Base-by-base conservation (phyloP, 1,140 invertebrate species). In the Bombus soroeensis region DNA sequence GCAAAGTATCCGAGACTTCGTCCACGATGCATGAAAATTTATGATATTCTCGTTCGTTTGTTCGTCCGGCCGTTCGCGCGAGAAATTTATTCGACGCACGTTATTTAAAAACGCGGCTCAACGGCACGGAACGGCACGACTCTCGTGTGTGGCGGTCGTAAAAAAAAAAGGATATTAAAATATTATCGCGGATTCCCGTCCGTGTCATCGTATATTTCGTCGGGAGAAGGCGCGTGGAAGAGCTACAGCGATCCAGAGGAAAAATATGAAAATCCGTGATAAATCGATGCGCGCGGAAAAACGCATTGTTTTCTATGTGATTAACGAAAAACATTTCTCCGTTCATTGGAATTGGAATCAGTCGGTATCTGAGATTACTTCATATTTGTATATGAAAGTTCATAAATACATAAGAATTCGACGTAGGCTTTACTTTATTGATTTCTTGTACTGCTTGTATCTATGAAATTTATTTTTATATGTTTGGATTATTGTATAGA, bases 31-130 rank as follows among this genome's bases (percentile, higher is more conserved):
- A 84, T 84, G 82, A 79, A 84, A 84, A 84, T 84, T 71, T 62
- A 80, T 47, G 64, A 59, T 80, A 62, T 85, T 70, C 76, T 72
- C 53, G 82, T 78, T 39, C 74, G 74, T 78, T 39, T 66, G 74
- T 47, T 83, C 71, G 81, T 39, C 28, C 53, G 75, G 25, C 43
- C 76, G 76, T 39, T 59, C 83, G 37, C n/a, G 59, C 57, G 82
- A 71, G 37, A 84, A 85, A 80, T 85, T 85, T 85, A 85, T 85
- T 85, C 83, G 76, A 25, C n/a, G 47, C 53, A 66, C 76, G 83
- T 85, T 85, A 80, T 85, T 85, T 85, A 72, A 85, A 75, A 84
- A 79, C 76, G 53, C 68, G 76, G 37, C 22, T 32, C 82, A 84
- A 84, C 83, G 76, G 53, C 76, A 71, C 83, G 74, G 47, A 84